These are phyloP conservation scores for Cynaeus angustus DNA, from an alignment of 2,888 invertebrate genomes.

Conservation along the genomic window DNA sequence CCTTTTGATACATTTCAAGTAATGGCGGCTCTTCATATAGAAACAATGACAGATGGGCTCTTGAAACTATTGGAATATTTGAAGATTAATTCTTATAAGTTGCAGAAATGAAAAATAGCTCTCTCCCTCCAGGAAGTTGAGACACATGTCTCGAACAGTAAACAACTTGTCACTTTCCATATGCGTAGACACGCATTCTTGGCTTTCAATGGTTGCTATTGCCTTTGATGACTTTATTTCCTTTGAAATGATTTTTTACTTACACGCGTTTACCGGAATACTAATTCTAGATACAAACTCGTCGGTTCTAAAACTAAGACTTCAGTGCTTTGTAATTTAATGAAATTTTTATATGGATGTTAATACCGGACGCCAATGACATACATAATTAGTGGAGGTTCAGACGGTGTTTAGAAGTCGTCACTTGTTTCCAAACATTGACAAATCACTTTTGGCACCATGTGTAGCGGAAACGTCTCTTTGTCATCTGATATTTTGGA, in stretches of 20 bases:
- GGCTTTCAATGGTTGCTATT: slow-evolving; percentile 35
- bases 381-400: slow-evolving; percentile 46
- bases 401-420: slow-evolving; percentile 59
- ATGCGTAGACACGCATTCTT: slow-evolving; percentile 46
- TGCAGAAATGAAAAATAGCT: slow-evolving; percentile 53
- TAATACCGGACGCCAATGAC: slow-evolving; percentile 22
- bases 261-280: background rate
- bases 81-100: slow-evolving; percentile 11
- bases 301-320: background rate
- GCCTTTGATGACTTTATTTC: slow-evolving; percentile 35
- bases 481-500: slow-evolving; percentile 54
- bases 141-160: slow-evolving; percentile 54
- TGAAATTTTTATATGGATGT: background rate
- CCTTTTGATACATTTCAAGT: slow-evolving; percentile 17
- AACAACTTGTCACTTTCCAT: slow-evolving; percentile 51
- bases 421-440: slow-evolving; percentile 64
- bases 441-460: slow-evolving; percentile 60
- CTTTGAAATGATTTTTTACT: slow-evolving; percentile 15
- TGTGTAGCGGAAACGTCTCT: slow-evolving; percentile 60
- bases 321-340: background rate
- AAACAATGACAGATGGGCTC: slow-evolving; percentile 13
- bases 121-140: slow-evolving; percentile 51
- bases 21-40: slow-evolving; percentile 32
- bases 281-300: slow-evolving; percentile 2
- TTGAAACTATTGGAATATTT: slow-evolving; percentile 22